Base-by-base conservation (phyloP, 53 echinoderm and acorn worm species). In the Echinometra lucunter region DNA sequence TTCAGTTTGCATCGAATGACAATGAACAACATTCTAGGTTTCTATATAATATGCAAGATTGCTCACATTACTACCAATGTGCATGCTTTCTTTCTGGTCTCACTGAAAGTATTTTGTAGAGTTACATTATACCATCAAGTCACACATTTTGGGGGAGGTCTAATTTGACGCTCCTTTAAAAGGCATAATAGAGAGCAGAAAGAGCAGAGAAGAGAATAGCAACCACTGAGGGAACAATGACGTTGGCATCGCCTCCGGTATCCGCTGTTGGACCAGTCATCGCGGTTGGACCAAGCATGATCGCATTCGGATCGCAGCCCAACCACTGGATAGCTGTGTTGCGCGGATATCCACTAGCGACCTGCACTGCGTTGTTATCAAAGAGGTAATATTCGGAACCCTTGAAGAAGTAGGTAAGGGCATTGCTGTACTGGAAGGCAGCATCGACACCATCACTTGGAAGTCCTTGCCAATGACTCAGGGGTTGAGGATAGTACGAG, bases 301-400 rank as follows among this genome's bases (percentile, higher is more conserved):
- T 57, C 13, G 74, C 70, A 17, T 58, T 56, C 28, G 60, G 45
- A 23, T 58, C 58, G 80, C 98, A 98, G 4, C 98, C 97, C 18
- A 97, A 90, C 98, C 97, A 98, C 37, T 78, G 92, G 7, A 74
- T 23, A 23, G 96, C 97, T 1, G 97, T 97, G 27, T 45, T 42
- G 12, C 95, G 88, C 21, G 98, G 97, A 89, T 97, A 98, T 0
- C 95, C 95, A 57, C 37, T 90, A 10, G 90, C 96, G 0, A 5
- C 16, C 89, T 97, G 96, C 11, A 97, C 95, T 19, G 75, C n/a
- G 37, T 44, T 45, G 21, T 85, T 63, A 90, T 95, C 93, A 70
- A 92, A 96, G 3, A 97, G 97, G 91, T 98, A 98, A 88, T 98
- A 98, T 44, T 98, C 93, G 44, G 95, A 74, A 45, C 96, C 98